phyloP scores from a whole-genome alignment of 2,113 vertebrate species.

The Megaleporinus macrocephalus region DNA sequence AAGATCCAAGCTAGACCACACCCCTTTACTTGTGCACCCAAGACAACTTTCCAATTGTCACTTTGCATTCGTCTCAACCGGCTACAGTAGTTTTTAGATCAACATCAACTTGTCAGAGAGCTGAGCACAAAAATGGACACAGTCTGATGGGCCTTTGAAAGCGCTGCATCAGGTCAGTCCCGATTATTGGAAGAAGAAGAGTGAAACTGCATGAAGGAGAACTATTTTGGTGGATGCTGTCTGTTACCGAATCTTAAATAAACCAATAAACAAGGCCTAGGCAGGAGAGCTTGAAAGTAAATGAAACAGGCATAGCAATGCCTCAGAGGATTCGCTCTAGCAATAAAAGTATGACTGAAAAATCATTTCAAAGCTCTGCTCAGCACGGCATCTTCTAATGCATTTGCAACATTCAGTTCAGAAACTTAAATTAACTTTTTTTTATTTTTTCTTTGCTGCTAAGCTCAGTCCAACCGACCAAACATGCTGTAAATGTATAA shows the following conservation, averaged over 20 bases:
- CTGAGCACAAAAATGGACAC: background rate
- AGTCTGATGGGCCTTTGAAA: background rate
- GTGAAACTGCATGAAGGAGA: slow-evolving; percentile 33
- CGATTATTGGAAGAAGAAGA: slow-evolving; percentile 52
- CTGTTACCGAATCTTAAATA: slow-evolving; percentile 35
- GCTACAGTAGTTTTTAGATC: background rate
- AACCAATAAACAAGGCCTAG: slow-evolving; percentile 29
- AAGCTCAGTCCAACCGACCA: background rate
- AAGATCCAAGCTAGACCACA: too few relatives aligned
- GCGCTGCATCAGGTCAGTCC: slow-evolving; percentile 55
- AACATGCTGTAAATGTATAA: background rate
- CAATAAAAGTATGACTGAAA: slow-evolving; percentile 30
- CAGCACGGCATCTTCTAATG: slow-evolving; percentile 20
- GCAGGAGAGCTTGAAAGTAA: slow-evolving; percentile 18
- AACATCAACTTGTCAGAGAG: background rate
- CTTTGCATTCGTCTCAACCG: too few relatives aligned
- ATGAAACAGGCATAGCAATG: slow-evolving; percentile 18
- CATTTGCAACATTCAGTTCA: slow-evolving; percentile 10
- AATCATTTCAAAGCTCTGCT: slow-evolving; percentile 17
- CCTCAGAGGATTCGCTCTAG: background rate
- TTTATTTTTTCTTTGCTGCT: background rate
- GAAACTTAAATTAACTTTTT: background rate
- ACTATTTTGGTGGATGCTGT: slow-evolving; percentile 25
- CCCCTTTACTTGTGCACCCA: too few relatives aligned
- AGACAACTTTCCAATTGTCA: too few relatives aligned